Evolutionary conservation across 2,888 invertebrate genomes (phyloP).

Genomic region (Smittia aterrima): DNA sequence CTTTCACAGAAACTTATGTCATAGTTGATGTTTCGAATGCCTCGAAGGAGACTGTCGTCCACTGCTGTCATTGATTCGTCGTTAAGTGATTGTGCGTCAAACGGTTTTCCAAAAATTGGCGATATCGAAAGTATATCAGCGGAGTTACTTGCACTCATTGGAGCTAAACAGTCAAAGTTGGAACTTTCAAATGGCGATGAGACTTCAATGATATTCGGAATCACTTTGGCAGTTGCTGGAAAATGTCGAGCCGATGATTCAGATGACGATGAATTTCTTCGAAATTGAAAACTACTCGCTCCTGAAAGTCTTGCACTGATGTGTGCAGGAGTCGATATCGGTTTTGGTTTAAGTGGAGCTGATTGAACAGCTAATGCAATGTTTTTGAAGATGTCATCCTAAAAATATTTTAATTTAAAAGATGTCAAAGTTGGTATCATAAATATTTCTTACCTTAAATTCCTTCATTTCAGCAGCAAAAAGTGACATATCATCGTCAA

Average conservation of each 20-base stretch:
- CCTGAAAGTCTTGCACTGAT: constrained; percentile 50
- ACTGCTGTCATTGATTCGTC: constrained; percentile 56
- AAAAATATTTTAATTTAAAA: constrained; percentile 47
- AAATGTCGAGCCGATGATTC: constrained; percentile 27
- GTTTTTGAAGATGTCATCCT: constrained; percentile 71
- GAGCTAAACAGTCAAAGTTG: constrained; percentile 28
- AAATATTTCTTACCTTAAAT: constrained; percentile 59
- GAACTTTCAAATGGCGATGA: constrained; percentile 4
- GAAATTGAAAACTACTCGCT: constrained; percentile 40
- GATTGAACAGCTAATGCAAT: constrained; percentile 69
- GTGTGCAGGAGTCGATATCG: constrained; percentile 63
- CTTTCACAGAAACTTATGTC: constrained; percentile 69
- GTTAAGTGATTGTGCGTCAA: constrained; percentile 61
- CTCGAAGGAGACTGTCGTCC: constrained; percentile 56
- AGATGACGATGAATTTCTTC: constrained; percentile 35
- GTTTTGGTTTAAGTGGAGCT: constrained; percentile 70
- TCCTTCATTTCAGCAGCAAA: constrained; percentile 68
- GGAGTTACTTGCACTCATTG: constrained; percentile 45
- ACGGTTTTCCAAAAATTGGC: constrained; percentile 57
- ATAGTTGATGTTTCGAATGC: constrained; percentile 69
- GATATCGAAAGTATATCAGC: constrained; percentile 62
- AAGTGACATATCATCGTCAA: constrained; percentile 63
- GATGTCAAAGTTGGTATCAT: too few relatives aligned
- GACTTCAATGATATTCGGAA: constrained; percentile 44
- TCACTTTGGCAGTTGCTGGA: not conserved